Conservation (phyloP, 2,797 vertebrate genomes). For the Nannoperca australis region DNA sequence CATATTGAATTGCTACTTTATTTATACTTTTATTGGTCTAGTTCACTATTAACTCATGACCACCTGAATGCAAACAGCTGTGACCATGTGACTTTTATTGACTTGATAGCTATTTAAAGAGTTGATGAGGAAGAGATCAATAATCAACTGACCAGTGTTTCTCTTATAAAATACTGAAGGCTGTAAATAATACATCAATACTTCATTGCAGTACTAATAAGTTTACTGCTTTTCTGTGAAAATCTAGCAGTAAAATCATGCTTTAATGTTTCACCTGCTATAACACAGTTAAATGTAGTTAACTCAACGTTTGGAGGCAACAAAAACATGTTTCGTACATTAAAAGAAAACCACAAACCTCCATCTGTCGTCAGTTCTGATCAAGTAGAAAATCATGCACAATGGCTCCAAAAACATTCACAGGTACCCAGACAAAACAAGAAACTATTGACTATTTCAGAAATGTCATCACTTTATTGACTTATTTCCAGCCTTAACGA, state of each 20-base stretch:
- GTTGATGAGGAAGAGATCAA: not conserved
- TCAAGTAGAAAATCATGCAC: not conserved
- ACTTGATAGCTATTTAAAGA: not conserved
- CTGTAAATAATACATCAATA: not conserved
- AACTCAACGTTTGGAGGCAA: not conserved
- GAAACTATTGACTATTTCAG: not conserved
- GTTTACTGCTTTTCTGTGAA: too few relatives aligned
- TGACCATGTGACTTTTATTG: not conserved
- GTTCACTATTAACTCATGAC: too few relatives aligned
- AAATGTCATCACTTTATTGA: not conserved
- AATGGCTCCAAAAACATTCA: not conserved
- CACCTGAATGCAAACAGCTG: not conserved
- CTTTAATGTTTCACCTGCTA: not conserved
- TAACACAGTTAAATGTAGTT: not conserved
- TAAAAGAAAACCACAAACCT: not conserved
- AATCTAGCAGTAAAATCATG: too few relatives aligned
- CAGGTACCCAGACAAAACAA: conserved; percentile 2
- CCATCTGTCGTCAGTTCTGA: too few relatives aligned
- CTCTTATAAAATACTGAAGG: not conserved
- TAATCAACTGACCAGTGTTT: not conserved
- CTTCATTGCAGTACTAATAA: too few relatives aligned
- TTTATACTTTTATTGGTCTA: not conserved
- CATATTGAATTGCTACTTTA: not conserved
- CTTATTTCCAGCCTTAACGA: not conserved
- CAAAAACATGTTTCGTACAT: not conserved